These are phyloP conservation scores for Dilophus febrilis DNA, from an alignment of 2,888 invertebrate species.

Conservation along the genomic window DNA sequence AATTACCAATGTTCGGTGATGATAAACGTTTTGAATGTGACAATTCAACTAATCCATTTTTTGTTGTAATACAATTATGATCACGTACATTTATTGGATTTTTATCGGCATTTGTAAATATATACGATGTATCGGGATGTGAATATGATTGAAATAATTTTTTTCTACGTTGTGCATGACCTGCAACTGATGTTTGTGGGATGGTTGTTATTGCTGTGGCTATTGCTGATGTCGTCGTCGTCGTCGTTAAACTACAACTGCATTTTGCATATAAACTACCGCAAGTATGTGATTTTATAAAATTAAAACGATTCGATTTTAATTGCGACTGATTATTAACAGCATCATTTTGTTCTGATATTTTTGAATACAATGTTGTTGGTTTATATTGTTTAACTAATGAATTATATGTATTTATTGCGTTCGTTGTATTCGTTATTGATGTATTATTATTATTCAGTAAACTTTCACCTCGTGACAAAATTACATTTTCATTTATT, in stretches of 20 bases:
- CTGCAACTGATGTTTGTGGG: too few relatives aligned
- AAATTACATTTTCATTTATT: neutral
- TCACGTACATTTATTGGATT: conserved; percentile 14
- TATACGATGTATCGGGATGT: conserved; percentile 21
- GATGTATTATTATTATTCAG: neutral
- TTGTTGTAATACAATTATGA: conserved; percentile 13
- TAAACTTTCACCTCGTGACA: neutral
- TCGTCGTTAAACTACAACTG: conserved; percentile 14
- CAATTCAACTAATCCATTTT: conserved; percentile 17
- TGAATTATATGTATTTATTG: too few relatives aligned
- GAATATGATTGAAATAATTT: conserved; percentile 20
- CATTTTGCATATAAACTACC: conserved; percentile 24
- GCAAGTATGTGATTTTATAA: conserved; percentile 22
- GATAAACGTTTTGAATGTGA: conserved; percentile 18
- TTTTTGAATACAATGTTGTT: too few relatives aligned
- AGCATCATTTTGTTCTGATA: too few relatives aligned
- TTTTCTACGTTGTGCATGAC: conserved; percentile 11
- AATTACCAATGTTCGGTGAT: conserved; percentile 20
- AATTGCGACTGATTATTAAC: too few relatives aligned
- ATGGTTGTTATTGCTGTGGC: too few relatives aligned
- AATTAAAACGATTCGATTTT: conserved; percentile 15
- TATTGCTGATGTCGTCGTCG: too few relatives aligned
- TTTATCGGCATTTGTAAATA: conserved; percentile 23
- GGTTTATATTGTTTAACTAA: too few relatives aligned
- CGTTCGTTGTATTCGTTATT: too few relatives aligned